Percentiles rank a stretch among this genome's conserved stretches.
Evolutionary conservation across 2,797 vertebrate genomes (phyloP).

Genomic region (Macroramphosus scolopax): DNA sequence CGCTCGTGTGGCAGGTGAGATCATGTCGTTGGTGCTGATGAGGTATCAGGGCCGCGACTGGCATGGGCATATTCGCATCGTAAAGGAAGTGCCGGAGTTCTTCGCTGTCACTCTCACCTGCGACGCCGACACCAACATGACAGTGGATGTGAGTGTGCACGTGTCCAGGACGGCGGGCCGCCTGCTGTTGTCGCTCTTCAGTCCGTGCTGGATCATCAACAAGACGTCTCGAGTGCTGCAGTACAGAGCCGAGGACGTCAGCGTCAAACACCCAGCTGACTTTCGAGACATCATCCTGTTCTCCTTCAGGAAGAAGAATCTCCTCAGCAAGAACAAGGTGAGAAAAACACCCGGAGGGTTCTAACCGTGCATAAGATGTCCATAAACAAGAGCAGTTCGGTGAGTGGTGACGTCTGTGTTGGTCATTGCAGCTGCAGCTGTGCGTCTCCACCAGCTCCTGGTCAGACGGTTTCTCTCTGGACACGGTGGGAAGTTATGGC

Average conservation of each 20-base stretch:
- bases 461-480: slow-evolving; percentile 93
- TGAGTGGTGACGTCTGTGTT: too few relatives aligned
- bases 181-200: slow-evolving; percentile 85
- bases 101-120: slow-evolving; percentile 80
- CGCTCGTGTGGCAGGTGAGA: slow-evolving; percentile 82
- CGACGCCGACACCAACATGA: slow-evolving; percentile 65
- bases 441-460: slow-evolving; percentile 91
- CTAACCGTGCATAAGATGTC: too few relatives aligned
- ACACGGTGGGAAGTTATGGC: slow-evolving; percentile 95
- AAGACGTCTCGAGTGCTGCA: slow-evolving; percentile 93
- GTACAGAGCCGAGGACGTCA: slow-evolving; percentile 86
- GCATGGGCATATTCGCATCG: slow-evolving; percentile 84
- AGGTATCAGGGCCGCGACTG: slow-evolving; percentile 92
- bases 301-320: slow-evolving; percentile 92
- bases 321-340: slow-evolving; percentile 97
- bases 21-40: slow-evolving; percentile 86
- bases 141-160: slow-evolving; percentile 83
- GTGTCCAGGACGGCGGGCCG: slow-evolving; percentile 57
- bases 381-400: too few relatives aligned
- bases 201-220: slow-evolving; percentile 98
- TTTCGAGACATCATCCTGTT: slow-evolving; percentile 90
- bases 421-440: slow-evolving; percentile 84
- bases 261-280: slow-evolving; percentile 90
- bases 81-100: slow-evolving; percentile 81
- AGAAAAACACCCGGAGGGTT: too few relatives aligned